Percentiles rank a stretch among this genome's conserved stretches.
Evolutionary conservation across 1,140 invertebrate species (phyloP).

Genomic region (Zaprionus africanus): DNA sequence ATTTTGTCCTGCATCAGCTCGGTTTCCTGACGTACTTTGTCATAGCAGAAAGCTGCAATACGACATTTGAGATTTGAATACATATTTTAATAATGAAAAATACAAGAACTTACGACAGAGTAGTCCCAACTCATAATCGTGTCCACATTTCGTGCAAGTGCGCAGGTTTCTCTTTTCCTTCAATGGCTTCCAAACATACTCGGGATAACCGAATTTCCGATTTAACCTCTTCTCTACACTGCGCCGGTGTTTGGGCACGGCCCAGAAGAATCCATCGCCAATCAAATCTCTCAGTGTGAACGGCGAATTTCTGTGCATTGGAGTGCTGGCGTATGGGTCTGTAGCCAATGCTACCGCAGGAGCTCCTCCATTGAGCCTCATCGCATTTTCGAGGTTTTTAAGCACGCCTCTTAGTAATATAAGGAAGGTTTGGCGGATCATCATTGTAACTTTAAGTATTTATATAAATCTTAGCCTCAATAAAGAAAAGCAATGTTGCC

Average conservation of each 20-base stretch:
- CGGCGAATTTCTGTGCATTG: constrained; percentile 28
- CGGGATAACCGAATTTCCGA: constrained; percentile 88
- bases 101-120: constrained; percentile 94
- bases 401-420: constrained; percentile 61
- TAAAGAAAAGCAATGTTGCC: constrained; percentile 21
- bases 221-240: constrained; percentile 89
- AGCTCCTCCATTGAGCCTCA: constrained; percentile 41
- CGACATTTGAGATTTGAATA: background rate
- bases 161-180: constrained; percentile 90
- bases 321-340: constrained; percentile 30
- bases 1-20: constrained; percentile 91
- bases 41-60: constrained; percentile 90
- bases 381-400: constrained; percentile 50
- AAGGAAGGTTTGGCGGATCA: constrained; percentile 57
- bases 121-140: constrained; percentile 90
- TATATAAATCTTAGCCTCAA: constrained; percentile 48
- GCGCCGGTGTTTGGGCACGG: constrained; percentile 91
- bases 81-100: constrained; percentile 84
- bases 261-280: constrained; percentile 91
- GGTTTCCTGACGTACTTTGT: constrained; percentile 91
- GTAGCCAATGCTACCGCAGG: constrained; percentile 60
- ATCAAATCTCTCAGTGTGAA: constrained; percentile 87
- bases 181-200: constrained; percentile 88
- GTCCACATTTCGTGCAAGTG: constrained; percentile 91
- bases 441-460: constrained; percentile 36